Evolutionary conservation across 2,113 vertebrate species (phyloP).

Genomic region (Saguinus midas): DNA sequence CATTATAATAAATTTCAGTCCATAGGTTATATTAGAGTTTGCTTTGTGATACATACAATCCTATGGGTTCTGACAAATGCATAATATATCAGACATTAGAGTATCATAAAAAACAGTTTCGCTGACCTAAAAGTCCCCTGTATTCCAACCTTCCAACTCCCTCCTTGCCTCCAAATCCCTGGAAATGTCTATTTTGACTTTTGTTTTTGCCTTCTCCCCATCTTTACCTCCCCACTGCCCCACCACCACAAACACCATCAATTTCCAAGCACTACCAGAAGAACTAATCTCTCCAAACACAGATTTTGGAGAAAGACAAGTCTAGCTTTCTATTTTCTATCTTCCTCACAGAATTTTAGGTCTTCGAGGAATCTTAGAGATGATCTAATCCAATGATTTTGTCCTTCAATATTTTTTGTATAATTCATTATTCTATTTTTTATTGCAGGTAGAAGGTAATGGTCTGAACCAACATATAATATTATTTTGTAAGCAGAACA

Average conservation of each 20-base stretch:
- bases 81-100: too few species aligned
- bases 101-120: neutral
- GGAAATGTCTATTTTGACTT: neutral
- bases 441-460: neutral
- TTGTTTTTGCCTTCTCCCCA: neutral
- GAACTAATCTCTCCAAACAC: neutral
- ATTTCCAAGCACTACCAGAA: neutral
- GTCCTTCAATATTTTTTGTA: neutral
- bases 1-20: neutral
- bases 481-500: slow-evolving; percentile 9
- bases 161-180: neutral
- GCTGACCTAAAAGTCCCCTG: neutral
- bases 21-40: neutral
- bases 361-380: neutral
- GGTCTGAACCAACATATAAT: neutral
- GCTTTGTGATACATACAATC: neutral
- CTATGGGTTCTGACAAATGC: neutral
- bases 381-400: neutral
- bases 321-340: neutral
- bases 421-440: neutral
- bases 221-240: neutral
- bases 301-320: neutral
- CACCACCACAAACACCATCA: neutral
- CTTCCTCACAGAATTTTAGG: neutral
- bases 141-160: neutral